Percentiles rank a stretch among this genome's conserved stretches.
Evolutionary conservation across 2,113 vertebrate species (phyloP).

Genomic region (Chiloscyllium plagiosum): DNA sequence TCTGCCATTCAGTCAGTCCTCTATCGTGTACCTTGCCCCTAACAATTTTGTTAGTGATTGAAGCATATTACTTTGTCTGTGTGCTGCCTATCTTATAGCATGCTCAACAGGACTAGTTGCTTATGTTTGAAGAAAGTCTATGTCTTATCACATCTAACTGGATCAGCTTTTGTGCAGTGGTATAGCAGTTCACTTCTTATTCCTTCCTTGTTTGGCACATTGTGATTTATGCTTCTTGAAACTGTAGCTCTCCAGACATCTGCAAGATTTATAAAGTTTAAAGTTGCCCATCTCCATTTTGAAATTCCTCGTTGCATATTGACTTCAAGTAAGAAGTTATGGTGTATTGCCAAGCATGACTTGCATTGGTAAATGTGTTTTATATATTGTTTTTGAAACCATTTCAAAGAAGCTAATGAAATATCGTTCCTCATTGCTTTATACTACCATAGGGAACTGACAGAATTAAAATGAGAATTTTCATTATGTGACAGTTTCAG

Average conservation of each 20-base stretch:
- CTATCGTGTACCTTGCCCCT: too few species aligned
- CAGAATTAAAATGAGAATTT: background rate
- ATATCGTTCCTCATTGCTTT: background rate
- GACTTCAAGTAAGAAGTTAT: background rate
- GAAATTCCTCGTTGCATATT: background rate
- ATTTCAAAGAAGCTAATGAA: background rate
- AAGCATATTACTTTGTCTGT: constrained; percentile 14
- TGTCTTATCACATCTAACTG: background rate
- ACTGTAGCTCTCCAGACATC: background rate
- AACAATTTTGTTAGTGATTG: background rate
- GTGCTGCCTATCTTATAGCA: background rate
- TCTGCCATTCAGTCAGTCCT: too few species aligned
- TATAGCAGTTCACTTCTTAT: background rate
- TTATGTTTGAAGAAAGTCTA: background rate
- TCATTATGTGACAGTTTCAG: background rate
- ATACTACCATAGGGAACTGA: background rate
- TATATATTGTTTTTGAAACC: background rate
- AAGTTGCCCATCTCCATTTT: background rate
- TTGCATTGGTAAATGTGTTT: background rate
- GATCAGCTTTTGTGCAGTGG: background rate
- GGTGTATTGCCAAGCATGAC: background rate
- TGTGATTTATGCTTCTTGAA: background rate
- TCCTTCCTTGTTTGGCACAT: background rate
- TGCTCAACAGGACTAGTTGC: background rate
- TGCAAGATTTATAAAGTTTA: constrained; percentile 23